Base-by-base conservation (phyloP, 2,888 invertebrate genomes). In the Hemicrepidius hirtus region DNA sequence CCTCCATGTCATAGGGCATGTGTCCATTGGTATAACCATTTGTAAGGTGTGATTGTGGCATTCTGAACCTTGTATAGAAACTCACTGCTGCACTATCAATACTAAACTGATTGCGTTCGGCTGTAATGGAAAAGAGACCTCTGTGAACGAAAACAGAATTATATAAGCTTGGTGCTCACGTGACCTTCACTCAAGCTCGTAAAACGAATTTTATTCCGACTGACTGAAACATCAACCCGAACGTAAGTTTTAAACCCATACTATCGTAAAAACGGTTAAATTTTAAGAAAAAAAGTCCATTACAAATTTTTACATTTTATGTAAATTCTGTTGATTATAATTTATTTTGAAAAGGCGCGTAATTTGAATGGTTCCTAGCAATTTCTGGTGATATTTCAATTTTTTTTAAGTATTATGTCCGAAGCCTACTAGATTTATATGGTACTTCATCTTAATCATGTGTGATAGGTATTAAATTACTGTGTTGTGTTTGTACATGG, bases 1-100 rank as follows among this genome's bases (percentile, higher is more conserved):
- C 94, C 87, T 94, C 93, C 89, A 94, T 92, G 84, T 95, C 95
- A 87, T 93, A 94, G 79, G 90, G 89, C 84, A 88, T 88, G 87
- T 92, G 93, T 81, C 94, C 94, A 86, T 94, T 93, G 77, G 89
- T 87, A 84, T 91, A 91, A 80, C 92, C 92, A 86, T 92, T 92
- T 80, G 89, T 88, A 82, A 87, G 84, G 83, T 91, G 89, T 84
- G 92, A 92, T 88, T 93, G 92, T 88, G 93, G 93, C 93, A 93
- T 93, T 89, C 89, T 91, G 88, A 88, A 89, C 79, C 79, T 78
- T 87, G 75, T 72, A 68, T 71, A 55, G 65, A 46, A 67, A 70
- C 66, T 3, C 24, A 24, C 24, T 24, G 24, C 24, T 24, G 24
- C 24, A 24, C 24, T 24, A 24, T 24, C 24, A 5, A 24, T 24